Evolutionary conservation across 2,797 vertebrate species (phyloP), one percentile per base, ranked within the genome.

Genomic region (Pempheris klunzingeri): DNA sequence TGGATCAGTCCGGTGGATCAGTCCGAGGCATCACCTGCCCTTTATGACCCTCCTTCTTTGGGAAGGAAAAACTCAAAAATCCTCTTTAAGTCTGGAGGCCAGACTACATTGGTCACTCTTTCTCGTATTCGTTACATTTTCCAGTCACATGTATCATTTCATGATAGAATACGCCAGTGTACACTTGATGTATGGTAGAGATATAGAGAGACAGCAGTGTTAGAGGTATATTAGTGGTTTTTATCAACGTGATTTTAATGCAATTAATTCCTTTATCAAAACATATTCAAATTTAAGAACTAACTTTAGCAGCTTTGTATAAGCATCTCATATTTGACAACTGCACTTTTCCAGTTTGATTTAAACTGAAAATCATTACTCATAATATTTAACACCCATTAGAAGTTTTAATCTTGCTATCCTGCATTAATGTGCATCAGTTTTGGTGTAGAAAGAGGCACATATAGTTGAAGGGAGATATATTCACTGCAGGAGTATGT

Each of bases 401-500:
- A 9, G 58, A 43, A 24, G 15, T 44, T 36, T 47, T 50, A 39
- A 47, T 39, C 11, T 32, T 34, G 38, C 22, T 24, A 17, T 61
- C 10, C 6, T 34, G 28, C 12, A 49, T 50, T 11, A 11, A 32
- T 69, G 28, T 28, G 17, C 5, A 41, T 43, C 15, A n/a, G 10
- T 26, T 41, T 53, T 22, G 9, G n/a, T 14, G 43, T 39, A 34
- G 28, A 58, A 38, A 17, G 52, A 67, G n/a, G 34, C 20, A 30
- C 38, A 20, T 3, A 20, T 54, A 32, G n/a, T 49, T 74, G 1
- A 59, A 44, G 1, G 3, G 5, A 59, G 22, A 24, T 53, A 18
- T 46, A 13, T 41, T 62, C 3, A 30, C 11, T 47, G 12, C 28
- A 54, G 24, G 22, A 70, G 4, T 83, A 18, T 59, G 4, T 67